Percentiles rank a stretch among this genome's conserved stretches.
phyloP scores from a whole-genome alignment of 2,113 vertebrate genomes.

The Dicentrarchus labrax region DNA sequence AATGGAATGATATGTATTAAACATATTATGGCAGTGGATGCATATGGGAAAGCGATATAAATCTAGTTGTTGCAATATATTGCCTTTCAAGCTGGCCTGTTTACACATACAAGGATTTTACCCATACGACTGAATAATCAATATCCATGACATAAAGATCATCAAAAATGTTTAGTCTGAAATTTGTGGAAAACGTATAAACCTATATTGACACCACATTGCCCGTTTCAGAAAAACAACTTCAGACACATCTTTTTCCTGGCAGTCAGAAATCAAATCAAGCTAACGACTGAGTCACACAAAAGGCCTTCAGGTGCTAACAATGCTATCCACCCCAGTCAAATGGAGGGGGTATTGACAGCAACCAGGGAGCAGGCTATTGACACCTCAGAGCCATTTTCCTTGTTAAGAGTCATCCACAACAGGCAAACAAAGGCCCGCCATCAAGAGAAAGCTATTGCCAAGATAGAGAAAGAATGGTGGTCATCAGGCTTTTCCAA shows the following conservation, averaged over 20 bases:
- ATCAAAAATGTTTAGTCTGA: background rate
- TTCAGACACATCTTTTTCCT: conserved; percentile 50
- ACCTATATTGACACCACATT: background rate
- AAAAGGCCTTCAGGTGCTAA: conserved; percentile 79
- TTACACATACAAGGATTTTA: background rate
- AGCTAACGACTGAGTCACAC: conserved; percentile 57
- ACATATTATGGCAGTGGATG: background rate
- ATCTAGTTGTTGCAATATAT: background rate
- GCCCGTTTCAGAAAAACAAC: conserved; percentile 29
- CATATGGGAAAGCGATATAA: background rate
- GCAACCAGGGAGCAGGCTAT: conserved; percentile 57
- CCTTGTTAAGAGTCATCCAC: conserved; percentile 67
- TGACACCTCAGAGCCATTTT: conserved; percentile 76
- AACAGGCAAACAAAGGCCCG: conserved; percentile 74
- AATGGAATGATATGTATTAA: background rate
- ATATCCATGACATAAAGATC: background rate
- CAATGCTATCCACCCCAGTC: conserved; percentile 47
- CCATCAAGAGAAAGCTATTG: conserved; percentile 66
- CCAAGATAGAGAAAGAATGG: conserved; percentile 47
- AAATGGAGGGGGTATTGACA: conserved; percentile 61
- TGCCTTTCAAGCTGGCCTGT: background rate
- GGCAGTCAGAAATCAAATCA: conserved; percentile 68
- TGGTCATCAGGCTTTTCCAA: conserved; percentile 58
- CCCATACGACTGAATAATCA: background rate
- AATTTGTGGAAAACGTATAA: background rate